Evolutionary conservation across 2,888 invertebrate genomes (phyloP), one percentile per base, ranked within the genome.

Genomic region (Heterodera filipjevi): DNA sequence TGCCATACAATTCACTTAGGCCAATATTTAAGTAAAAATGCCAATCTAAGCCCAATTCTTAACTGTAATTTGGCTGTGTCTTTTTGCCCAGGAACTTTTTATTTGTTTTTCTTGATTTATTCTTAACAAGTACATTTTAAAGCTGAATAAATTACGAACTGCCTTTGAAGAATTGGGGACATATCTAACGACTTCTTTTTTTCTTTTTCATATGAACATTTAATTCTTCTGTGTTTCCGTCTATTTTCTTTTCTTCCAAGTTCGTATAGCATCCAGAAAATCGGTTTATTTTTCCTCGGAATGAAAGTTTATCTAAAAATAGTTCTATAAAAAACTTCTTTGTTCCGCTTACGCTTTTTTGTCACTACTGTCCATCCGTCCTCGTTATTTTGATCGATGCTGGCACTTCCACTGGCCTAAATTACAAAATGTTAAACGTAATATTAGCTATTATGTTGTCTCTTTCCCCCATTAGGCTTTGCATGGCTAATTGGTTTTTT

Each of bases 361-460:
- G 84, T 85, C 10, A 86, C 84, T 22, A 85, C 84, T 27, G 85
- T 82, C 86, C 86, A 86, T 6, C 85, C 85, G 33, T 85, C 86
- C 33, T 85, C 85, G 35, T 85, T 85, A 22, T 83, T 83, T 71
- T 82, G 27, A 10, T 59, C 27, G 59, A 1, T 10, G 59, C 22
- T 22, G 22, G 10, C 59, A 10, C 6, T 3, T 27, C 12, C 27
- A 12, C 27, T 12, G 10, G 27, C n/a, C 27, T 59, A 2, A 10
- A 49, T 49, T 49, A 14, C 16, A 49, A 19, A 49, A 19, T 16
- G 14, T 16, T 49, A 49, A 16, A n/a, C n/a, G n/a, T n/a, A n/a
- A n/a, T n/a, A n/a, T n/a, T n/a, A n/a, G n/a, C n/a, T n/a, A n/a
- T n/a, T n/a, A n/a, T n/a, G n/a, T n/a, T n/a, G n/a, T n/a, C n/a